Evolutionary conservation across 2,888 invertebrate species (phyloP).

Genomic region (Acholoe squamosa): DNA sequence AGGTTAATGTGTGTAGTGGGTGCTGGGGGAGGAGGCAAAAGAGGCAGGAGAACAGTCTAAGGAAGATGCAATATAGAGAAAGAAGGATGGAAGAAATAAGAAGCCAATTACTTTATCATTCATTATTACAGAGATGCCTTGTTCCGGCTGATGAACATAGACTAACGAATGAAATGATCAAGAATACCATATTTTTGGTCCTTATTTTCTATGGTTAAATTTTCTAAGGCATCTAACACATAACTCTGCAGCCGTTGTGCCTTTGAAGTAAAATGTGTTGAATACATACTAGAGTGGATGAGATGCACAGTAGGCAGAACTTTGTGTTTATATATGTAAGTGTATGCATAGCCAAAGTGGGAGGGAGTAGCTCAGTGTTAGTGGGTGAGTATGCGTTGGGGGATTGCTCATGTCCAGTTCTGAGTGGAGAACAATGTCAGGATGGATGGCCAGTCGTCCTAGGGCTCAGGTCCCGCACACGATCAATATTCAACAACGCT

Average conservation of each 20-base stretch:
- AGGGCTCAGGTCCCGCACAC: neutral
- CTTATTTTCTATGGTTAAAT: too few species aligned
- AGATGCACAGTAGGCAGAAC: neutral
- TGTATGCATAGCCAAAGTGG: neutral
- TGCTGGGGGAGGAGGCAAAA: neutral
- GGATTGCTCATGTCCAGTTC: slow-evolving; percentile 30
- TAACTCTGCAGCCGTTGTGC: too few species aligned
- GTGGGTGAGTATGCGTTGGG: neutral
- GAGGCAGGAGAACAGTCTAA: neutral
- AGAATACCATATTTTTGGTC: too few species aligned
- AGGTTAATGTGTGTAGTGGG: neutral
- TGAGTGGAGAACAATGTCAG: slow-evolving; percentile 53
- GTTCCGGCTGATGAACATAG: too few species aligned
- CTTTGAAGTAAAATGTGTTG: neutral
- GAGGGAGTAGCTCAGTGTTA: neutral
- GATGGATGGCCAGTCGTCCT: slow-evolving; percentile 46
- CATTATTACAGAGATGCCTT: too few species aligned
- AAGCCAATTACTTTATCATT: too few species aligned
- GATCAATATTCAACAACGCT: slow-evolving; percentile 59
- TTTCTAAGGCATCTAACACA: too few species aligned
- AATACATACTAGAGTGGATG: neutral
- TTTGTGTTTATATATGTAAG: neutral
- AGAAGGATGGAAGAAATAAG: too few species aligned
- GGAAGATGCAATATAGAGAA: neutral
- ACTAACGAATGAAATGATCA: too few species aligned